A percentile compares a stretch with the other conserved stretches of the same genome.
Conservation (phyloP, 1,140 invertebrate genomes). For the Portunus trituberculatus region DNA sequence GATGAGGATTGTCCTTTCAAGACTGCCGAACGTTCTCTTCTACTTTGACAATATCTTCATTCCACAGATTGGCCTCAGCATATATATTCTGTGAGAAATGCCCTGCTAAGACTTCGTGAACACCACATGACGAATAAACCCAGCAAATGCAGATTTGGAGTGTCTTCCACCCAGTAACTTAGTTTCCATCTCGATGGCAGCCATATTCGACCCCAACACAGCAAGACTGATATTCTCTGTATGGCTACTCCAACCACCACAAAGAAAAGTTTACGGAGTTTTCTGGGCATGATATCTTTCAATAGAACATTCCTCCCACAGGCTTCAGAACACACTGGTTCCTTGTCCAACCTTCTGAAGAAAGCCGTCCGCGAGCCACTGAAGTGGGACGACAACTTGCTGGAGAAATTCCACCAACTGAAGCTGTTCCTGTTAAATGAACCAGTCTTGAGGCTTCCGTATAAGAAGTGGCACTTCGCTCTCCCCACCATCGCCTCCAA, state of each 20-base stretch:
- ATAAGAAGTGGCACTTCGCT: neutral
- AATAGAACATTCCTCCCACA: slow-evolving; percentile 13
- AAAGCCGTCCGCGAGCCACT: neutral
- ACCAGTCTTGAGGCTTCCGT: neutral
- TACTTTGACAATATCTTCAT: slow-evolving; percentile 66
- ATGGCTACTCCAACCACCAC: neutral
- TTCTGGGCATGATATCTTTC: neutral
- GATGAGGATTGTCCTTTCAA: slow-evolving; percentile 43
- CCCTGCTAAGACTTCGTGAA: neutral
- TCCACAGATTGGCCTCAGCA: slow-evolving; percentile 8
- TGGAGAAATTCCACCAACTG: neutral
- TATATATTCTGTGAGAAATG: neutral
- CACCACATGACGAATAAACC: neutral
- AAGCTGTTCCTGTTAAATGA: neutral
- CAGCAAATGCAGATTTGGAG: no score
- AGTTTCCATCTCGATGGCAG: neutral
- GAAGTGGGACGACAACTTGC: neutral
- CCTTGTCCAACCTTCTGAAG: neutral
- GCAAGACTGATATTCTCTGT: neutral
- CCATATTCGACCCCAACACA: neutral
- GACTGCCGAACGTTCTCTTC: slow-evolving; percentile 12
- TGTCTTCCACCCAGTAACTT: neutral
- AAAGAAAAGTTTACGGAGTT: neutral
- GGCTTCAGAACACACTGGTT: neutral
- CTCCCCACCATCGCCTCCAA: slow-evolving; percentile 22